Evolutionary conservation across 2,888 invertebrate species (phyloP), one percentile per base, ranked within the genome.

Genomic region (Tetranychus piercei): DNA sequence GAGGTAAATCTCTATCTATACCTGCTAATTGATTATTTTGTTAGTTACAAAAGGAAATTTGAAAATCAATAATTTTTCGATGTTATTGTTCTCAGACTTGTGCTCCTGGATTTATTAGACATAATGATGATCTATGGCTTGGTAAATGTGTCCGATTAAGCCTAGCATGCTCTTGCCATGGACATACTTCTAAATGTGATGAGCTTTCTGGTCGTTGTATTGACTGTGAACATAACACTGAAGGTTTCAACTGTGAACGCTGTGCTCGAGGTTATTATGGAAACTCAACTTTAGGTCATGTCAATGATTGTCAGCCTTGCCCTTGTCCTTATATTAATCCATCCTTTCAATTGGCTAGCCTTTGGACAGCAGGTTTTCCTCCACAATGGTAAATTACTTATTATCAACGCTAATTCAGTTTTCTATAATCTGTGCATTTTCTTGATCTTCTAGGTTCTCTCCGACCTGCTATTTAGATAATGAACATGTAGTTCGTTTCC

Each of bases 31-130:
- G 22, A 23, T 11, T 69, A 34, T 34, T 4, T 34, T 34, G 34
- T 34, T 34, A 3, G 34, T 34, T 34, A 4, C 34, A 34, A 34
- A 34, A 34, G 34, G 34, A 34, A 34, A 34, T 34, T 34, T 34
- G 3, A 34, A 34, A 34, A 34, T 0, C 34, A 34, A 34, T 34
- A 4, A 34, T 34, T 34, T 34, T 34, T 34, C 34, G 0, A 5
- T 11, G 0, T 69, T 69, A 4, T 69, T 9, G 11, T 44, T 1
- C 3, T 3, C 18, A 71, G 71, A 34, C 43, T 43, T 95, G 95
- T 81, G 88, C 90, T 0, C 85, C 88, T 18, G 93, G 93, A 45
- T 93, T 87, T 82, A 84, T 84, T 0, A 87, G 91, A 69, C 87
- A 69, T 69, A 18, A 23, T 23, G 69, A 69, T 69, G 69, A 69